Conservation (phyloP, 2,888 invertebrate species). For the Phengaris arion region DNA sequence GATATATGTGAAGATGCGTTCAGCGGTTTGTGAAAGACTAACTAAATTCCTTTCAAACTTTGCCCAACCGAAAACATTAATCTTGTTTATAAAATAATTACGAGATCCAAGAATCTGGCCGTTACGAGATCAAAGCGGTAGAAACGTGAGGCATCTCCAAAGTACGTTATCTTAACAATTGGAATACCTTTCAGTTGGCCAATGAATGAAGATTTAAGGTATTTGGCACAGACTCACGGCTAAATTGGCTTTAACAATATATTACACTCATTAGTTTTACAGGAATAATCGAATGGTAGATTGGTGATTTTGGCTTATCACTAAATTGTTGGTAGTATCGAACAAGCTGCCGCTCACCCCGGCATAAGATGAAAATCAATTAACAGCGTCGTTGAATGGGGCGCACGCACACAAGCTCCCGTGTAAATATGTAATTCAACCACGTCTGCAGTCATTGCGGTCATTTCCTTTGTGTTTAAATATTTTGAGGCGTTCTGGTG, state of each 20-base stretch:
- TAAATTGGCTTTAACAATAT: conserved; percentile 16
- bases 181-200: conserved; percentile 8
- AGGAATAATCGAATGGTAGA: neutral
- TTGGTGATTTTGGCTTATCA: too few relatives aligned
- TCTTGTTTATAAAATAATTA: conserved; percentile 15
- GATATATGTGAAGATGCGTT: neutral
- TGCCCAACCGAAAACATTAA: neutral
- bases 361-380: too few relatives aligned
- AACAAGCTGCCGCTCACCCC: too few relatives aligned
- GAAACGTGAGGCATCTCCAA: conserved; percentile 2
- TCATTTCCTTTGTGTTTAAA: too few relatives aligned
- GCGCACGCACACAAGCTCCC: too few relatives aligned
- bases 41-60: neutral
- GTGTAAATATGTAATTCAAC: too few relatives aligned
- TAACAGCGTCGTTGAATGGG: too few relatives aligned
- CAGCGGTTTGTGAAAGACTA: neutral
- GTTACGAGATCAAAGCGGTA: neutral
- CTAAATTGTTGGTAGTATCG: too few relatives aligned
- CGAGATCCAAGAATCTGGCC: conserved; percentile 1
- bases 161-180: conserved; percentile 13
- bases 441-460: too few relatives aligned
- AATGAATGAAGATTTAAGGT: conserved; percentile 17
- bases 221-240: neutral
- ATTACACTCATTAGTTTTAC: neutral
- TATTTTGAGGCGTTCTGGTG: too few relatives aligned